Evolutionary conservation across 2,888 invertebrate genomes (phyloP).

Genomic region (Acanthococcus lagerstroemiae): DNA sequence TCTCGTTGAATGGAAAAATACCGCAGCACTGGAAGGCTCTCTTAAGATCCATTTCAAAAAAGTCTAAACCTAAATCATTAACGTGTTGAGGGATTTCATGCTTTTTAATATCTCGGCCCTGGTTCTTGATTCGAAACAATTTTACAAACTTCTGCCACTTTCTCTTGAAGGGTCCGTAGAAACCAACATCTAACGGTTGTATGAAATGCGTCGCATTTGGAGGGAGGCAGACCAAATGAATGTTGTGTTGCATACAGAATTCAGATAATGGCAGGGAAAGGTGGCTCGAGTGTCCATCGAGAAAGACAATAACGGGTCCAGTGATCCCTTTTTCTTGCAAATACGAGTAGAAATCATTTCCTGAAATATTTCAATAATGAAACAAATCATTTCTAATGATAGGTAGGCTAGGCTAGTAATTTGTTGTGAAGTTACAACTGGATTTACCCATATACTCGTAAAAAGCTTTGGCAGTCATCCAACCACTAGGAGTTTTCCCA

Average conservation of each 20-base stretch:
- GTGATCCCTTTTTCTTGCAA: background rate
- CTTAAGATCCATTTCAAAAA: background rate
- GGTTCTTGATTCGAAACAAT: background rate
- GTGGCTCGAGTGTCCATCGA: background rate
- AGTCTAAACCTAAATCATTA: background rate
- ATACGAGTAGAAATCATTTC: background rate
- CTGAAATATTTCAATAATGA: background rate
- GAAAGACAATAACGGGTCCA: background rate
- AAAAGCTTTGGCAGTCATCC: background rate
- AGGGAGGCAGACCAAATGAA: background rate
- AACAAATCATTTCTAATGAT: background rate
- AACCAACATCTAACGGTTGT: background rate
- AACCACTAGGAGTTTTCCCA: background rate
- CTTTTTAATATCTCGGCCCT: background rate
- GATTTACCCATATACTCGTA: background rate
- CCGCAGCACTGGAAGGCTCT: background rate
- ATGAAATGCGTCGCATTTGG: background rate
- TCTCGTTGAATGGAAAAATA: background rate
- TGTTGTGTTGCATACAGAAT: background rate
- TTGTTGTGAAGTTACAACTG: background rate
- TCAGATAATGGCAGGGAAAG: background rate
- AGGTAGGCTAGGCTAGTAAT: background rate
- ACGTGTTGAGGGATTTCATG: background rate
- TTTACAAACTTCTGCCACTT: background rate
- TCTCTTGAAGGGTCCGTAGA: background rate